Percentiles rank a stretch among this genome's conserved stretches.
Conservation (phyloP, 2,113 vertebrate genomes). For the Lepisosteus osseus region DNA sequence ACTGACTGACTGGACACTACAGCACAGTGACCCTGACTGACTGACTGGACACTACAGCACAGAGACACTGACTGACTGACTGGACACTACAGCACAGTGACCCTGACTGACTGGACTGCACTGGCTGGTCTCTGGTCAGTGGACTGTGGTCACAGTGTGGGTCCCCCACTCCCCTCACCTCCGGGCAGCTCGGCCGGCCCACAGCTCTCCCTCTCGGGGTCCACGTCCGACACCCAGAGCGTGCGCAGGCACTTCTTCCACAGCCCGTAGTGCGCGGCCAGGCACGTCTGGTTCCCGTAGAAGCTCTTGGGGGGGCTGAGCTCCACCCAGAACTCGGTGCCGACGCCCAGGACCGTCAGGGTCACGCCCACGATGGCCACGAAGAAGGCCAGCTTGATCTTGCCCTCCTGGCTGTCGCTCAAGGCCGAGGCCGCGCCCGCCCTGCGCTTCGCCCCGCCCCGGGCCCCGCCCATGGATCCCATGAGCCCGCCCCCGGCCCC, state of each 20-base stretch:
- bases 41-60: too few species aligned
- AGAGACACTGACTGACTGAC: too few species aligned
- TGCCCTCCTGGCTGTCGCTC: conserved; percentile 71
- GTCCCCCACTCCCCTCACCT: conserved; percentile 62
- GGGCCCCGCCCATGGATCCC: conserved; percentile 39
- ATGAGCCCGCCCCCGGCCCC: conserved; percentile 39
- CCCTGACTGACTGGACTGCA: too few species aligned
- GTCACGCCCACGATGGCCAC: conserved; percentile 72
- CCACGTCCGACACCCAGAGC: conserved; percentile 75
- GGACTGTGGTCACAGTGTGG: too few species aligned
- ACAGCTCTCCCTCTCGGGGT: conserved; percentile 71
- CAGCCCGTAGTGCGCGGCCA: conserved; percentile 74
- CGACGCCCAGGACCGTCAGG: conserved; percentile 76
- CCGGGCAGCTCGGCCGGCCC: conserved; percentile 77
- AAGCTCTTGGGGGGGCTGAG: conserved; percentile 68
- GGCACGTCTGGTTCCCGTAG: conserved; percentile 73
- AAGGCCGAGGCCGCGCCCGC: conserved; percentile 42
- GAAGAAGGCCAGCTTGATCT: conserved; percentile 69
- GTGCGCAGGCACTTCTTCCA: conserved; percentile 82
- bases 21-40: too few species aligned
- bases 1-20: too few species aligned
- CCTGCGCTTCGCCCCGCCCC: conserved; percentile 43
- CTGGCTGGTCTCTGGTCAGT: too few species aligned
- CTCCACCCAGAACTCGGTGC: conserved; percentile 89
- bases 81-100: too few species aligned